These are phyloP conservation scores for Phoebastria nigripes DNA, from an alignment of 2,797 vertebrate species.

Conservation along the genomic window DNA sequence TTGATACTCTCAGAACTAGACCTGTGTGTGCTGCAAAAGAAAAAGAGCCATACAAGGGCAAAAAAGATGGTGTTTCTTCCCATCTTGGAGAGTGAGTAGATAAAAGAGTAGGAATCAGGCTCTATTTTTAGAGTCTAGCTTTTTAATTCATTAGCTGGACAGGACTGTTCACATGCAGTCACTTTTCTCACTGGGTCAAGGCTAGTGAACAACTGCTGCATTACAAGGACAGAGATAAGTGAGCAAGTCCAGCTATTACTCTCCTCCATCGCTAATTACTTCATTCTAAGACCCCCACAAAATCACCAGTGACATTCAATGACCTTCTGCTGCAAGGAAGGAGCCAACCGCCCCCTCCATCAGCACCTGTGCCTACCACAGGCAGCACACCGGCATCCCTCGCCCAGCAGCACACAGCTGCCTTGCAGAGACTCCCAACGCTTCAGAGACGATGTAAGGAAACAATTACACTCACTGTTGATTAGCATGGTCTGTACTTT, in stretches of 20 bases:
- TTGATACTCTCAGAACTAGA: not conserved
- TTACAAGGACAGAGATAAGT: not conserved
- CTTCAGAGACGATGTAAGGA: not conserved
- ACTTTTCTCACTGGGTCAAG: not conserved
- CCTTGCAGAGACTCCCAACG: not conserved
- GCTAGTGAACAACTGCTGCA: not conserved
- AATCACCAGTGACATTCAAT: not conserved
- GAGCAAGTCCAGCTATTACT: not conserved
- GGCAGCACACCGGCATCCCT: fast-evolving
- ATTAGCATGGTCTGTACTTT: not conserved
- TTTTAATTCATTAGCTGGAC: slow-evolving; percentile 29
- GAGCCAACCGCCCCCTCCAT: not conserved
- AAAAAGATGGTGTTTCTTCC: not conserved
- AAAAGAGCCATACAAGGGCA: not conserved
- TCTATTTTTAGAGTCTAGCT: not conserved
- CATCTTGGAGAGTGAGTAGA: not conserved
- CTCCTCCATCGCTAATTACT: not conserved
- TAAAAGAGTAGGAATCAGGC: not conserved
- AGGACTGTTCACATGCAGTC: not conserved
- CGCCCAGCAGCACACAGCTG: not conserved
- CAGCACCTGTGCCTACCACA: not conserved
- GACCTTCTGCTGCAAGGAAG: not conserved
- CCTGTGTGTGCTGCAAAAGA: not conserved
- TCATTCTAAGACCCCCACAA: not conserved
- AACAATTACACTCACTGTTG: not conserved